phyloP scores from a whole-genome alignment of 2,888 invertebrate species.

The Listrodromus nycthemerus region DNA sequence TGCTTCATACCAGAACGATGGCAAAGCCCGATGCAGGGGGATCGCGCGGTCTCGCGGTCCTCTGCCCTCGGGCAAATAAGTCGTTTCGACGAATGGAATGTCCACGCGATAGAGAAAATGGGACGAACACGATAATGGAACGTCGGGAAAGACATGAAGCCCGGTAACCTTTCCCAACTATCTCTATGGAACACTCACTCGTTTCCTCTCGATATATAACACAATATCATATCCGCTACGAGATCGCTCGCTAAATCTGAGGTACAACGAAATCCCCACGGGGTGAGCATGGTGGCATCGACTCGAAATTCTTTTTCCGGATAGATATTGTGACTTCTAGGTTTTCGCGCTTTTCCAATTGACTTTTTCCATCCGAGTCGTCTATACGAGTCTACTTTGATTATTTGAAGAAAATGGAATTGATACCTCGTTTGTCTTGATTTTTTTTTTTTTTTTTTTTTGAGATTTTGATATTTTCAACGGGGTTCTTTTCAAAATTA shows the following conservation, averaged over 20 bases:
- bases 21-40: conserved; percentile 3
- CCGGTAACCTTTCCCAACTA: conserved; percentile 47
- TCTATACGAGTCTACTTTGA: not conserved
- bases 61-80: conserved; percentile 70
- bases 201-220: conserved; percentile 7
- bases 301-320: not conserved
- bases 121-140: conserved; percentile 70
- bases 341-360: not conserved
- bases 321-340: not conserved
- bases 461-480: no score
- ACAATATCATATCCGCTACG: conserved; percentile 36
- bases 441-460: no score
- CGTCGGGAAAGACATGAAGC: conserved; percentile 74
- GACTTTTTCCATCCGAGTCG: not conserved
- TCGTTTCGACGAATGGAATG: conserved; percentile 79
- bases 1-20: conserved; percentile 32
- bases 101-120: conserved; percentile 78
- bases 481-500: not conserved
- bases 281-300: not conserved
- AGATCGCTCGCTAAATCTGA: conserved; percentile 13
- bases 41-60: conserved; percentile 23
- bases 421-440: not conserved
- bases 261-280: conserved; percentile 28
- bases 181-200: conserved; percentile 27
- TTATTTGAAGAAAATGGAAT: not conserved